Percentiles rank a stretch among this genome's conserved stretches.
phyloP scores from a whole-genome alignment of 2,113 vertebrate species.

The Dromaius novaehollandiae region DNA sequence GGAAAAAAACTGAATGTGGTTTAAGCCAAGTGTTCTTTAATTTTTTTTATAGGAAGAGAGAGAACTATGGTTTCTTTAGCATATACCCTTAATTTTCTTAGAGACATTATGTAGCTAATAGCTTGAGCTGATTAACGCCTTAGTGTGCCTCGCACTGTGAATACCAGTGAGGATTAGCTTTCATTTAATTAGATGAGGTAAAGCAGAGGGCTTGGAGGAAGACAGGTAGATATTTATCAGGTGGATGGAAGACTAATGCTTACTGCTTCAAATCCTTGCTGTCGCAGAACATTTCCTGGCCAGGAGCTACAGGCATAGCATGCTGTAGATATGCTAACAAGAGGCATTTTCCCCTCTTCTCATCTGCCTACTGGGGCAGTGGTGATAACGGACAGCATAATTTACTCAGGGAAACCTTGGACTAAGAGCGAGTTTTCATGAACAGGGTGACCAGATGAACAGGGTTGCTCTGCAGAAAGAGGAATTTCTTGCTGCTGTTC shows the following conservation, averaged over 20 bases:
- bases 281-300: neutral
- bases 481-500: neutral
- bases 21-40: neutral
- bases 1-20: accelerated
- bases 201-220: constrained; percentile 7
- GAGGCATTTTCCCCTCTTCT: neutral
- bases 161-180: constrained; percentile 28
- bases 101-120: constrained; percentile 28
- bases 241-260: neutral
- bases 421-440: neutral
- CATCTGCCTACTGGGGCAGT: neutral
- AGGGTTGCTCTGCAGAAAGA: neutral
- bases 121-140: constrained; percentile 47
- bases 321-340: neutral
- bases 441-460: neutral
- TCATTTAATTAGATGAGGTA: constrained; percentile 51
- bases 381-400: neutral
- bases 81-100: neutral
- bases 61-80: neutral
- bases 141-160: neutral
- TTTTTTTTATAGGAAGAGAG: neutral
- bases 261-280: constrained; percentile 44
- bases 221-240: constrained; percentile 29
- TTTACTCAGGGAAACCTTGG: neutral
- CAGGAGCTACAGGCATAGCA: neutral